Evolutionary conservation across 1,140 invertebrate genomes (phyloP).

Genomic region (Sinella curviseta): DNA sequence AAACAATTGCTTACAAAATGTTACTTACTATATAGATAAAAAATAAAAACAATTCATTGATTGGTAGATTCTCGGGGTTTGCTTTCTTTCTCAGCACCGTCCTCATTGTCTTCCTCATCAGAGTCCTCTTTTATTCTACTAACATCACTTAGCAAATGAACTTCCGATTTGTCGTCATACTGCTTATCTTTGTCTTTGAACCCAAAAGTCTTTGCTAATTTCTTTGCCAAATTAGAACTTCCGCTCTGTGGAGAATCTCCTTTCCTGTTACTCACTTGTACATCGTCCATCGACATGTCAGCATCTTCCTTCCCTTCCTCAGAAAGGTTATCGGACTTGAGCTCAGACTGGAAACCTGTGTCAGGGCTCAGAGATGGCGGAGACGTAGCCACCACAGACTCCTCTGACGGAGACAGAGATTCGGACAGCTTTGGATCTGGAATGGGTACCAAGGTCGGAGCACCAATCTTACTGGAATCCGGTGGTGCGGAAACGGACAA

Average conservation of each 20-base stretch:
- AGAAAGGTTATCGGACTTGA: neutral
- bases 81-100: neutral
- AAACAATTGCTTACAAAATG: too few species aligned
- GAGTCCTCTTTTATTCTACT: constrained; percentile 19
- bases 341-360: neutral
- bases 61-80: neutral
- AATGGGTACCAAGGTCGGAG: neutral
- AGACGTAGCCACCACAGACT: neutral
- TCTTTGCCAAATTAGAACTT: constrained; percentile 32
- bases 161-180: constrained; percentile 31
- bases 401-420: neutral
- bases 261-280: constrained; percentile 28
- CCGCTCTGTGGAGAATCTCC: neutral
- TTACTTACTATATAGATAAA: too few species aligned
- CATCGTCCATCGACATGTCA: constrained; percentile 35
- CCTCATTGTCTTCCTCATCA: neutral
- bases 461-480: neutral
- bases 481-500: constrained; percentile 8
- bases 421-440: neutral
- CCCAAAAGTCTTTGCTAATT: constrained; percentile 43
- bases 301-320: constrained; percentile 21
- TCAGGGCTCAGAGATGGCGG: neutral
- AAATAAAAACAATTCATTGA: neutral
- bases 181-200: constrained; percentile 29
- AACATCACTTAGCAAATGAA: constrained; percentile 42